A percentile compares a stretch with the other conserved stretches of the same genome.
phyloP scores from a whole-genome alignment of 2,888 invertebrate species.

The Alviniconcha strummeri region DNA sequence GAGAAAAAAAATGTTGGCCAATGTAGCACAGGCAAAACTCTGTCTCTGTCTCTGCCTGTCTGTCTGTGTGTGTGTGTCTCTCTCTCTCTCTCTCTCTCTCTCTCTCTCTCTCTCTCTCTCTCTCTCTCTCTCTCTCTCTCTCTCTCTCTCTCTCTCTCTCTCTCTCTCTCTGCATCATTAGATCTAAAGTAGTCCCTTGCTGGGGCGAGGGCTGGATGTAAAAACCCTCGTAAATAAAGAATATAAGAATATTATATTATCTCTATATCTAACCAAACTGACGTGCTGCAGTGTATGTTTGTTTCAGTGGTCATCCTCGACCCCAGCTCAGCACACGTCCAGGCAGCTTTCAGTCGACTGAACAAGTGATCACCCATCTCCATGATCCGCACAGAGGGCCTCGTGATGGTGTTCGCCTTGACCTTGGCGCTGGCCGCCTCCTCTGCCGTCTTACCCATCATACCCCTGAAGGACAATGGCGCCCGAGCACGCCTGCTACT shows the following conservation, averaged over 20 bases:
- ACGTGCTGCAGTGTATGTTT: too few relatives aligned
- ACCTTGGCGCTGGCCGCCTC: constrained; percentile 19
- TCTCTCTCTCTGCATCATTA: too few relatives aligned
- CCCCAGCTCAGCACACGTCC: too few relatives aligned
- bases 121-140: constrained; percentile 12
- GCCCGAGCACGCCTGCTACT: constrained; percentile 33
- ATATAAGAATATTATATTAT: background rate
- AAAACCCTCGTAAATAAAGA: too few relatives aligned
- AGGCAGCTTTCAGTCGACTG: too few relatives aligned
- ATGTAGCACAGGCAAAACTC: too few relatives aligned
- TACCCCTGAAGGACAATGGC: constrained; percentile 19
- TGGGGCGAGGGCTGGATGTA: too few relatives aligned
- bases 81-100: constrained; percentile 18
- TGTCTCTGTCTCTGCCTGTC: background rate
- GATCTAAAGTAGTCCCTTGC: too few relatives aligned
- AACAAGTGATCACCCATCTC: too few relatives aligned
- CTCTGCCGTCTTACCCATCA: constrained; percentile 18
- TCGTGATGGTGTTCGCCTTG: constrained; percentile 23
- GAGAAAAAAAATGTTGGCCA: too few relatives aligned
- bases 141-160: background rate
- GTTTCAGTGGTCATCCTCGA: too few relatives aligned
- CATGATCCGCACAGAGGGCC: constrained; percentile 1
- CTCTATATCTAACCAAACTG: background rate
- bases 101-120: constrained; percentile 17
- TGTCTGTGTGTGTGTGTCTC: background rate